Conservation (phyloP, 2,113 vertebrate genomes). For the Labrus mixtus region DNA sequence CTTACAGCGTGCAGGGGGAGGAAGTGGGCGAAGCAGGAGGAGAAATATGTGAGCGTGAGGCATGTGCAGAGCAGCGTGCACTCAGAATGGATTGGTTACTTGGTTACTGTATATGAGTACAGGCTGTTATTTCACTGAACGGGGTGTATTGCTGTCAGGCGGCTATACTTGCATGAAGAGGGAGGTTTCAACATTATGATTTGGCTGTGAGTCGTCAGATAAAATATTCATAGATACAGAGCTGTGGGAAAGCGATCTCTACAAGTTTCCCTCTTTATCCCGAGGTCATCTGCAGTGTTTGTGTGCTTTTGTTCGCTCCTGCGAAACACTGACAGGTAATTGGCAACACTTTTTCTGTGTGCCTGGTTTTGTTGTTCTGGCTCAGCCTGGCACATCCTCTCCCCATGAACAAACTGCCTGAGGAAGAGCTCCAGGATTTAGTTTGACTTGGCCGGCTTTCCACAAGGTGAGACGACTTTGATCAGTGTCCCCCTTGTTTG, state of each 20-base stretch:
- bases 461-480: constrained; percentile 70
- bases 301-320: constrained; percentile 34
- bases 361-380: constrained; percentile 9
- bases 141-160: constrained; percentile 3
- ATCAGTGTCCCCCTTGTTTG: constrained; percentile 64
- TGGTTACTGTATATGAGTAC: constrained; percentile 42
- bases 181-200: neutral
- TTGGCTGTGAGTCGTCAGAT: constrained; percentile 3
- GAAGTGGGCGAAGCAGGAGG: constrained; percentile 51
- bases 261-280: constrained; percentile 18
- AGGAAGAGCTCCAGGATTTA: constrained; percentile 56
- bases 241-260: constrained; percentile 2
- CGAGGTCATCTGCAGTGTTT: constrained; percentile 22
- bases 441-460: constrained; percentile 70
- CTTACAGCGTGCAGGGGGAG: constrained; percentile 41
- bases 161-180: neutral
- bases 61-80: constrained; percentile 27
- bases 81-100: constrained; percentile 52
- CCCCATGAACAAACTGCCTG: constrained; percentile 38
- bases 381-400: constrained; percentile 20
- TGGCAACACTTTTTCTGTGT: constrained; percentile 19
- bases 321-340: constrained; percentile 46
- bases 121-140: constrained; percentile 37
- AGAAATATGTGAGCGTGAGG: constrained; percentile 43
- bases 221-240: constrained; percentile 7